Conservation (phyloP, 1,140 invertebrate genomes). For the Zelostemma sp. region DNA sequence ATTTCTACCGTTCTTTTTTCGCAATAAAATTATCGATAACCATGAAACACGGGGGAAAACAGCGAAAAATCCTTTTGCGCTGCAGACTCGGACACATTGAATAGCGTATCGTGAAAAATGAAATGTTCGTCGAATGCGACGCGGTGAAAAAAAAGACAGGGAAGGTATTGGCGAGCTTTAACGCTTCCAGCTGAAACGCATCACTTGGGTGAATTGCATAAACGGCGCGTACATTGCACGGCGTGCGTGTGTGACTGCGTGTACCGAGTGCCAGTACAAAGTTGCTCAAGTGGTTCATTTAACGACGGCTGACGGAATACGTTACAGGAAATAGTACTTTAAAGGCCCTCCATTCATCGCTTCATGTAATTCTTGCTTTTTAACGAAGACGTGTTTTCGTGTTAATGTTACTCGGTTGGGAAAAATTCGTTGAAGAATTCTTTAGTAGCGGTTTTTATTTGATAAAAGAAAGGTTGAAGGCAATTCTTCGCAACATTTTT, state of each 20-base stretch:
- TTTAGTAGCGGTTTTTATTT: too few species aligned
- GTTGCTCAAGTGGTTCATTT: slow-evolving; percentile 36
- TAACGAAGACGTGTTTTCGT: too few species aligned
- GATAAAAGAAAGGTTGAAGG: too few species aligned
- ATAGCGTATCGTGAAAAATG: too few species aligned
- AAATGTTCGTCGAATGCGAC: background rate
- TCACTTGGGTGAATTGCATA: slow-evolving; percentile 3
- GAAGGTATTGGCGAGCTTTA: slow-evolving; percentile 37
- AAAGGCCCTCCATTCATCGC: slow-evolving; percentile 46
- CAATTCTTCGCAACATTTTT: too few species aligned
- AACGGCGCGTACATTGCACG: slow-evolving; percentile 16
- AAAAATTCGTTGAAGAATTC: too few species aligned
- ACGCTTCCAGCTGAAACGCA: slow-evolving; percentile 32
- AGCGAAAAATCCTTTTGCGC: too few species aligned
- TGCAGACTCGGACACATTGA: too few species aligned
- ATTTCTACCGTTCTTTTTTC: slow-evolving; percentile 3
- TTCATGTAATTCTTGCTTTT: slow-evolving; percentile 41
- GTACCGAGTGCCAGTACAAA: slow-evolving; percentile 29
- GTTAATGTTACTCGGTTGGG: too few species aligned
- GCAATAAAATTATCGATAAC: slow-evolving; percentile 2
- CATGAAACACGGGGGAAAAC: background rate
- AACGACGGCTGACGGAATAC: slow-evolving; percentile 54
- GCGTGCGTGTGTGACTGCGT: slow-evolving; percentile 32
- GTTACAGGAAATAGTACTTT: slow-evolving; percentile 62
- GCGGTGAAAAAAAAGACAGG: too few species aligned